A percentile compares a stretch with the other conserved stretches of the same genome.
Evolutionary conservation across 2,113 vertebrate species (phyloP).

Genomic region (Paraplagusia blochii): DNA sequence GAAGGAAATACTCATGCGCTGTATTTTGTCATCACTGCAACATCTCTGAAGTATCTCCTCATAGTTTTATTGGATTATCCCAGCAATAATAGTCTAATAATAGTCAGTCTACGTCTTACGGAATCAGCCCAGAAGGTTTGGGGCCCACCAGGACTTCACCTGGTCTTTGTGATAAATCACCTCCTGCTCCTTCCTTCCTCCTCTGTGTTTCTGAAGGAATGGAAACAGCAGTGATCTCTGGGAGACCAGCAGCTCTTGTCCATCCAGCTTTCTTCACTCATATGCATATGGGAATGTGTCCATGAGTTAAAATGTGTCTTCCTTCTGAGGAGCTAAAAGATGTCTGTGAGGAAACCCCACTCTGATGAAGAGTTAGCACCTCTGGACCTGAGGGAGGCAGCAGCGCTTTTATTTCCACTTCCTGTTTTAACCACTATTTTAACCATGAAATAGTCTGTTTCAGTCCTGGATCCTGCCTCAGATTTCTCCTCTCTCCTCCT

Average conservation of each 20-base stretch:
- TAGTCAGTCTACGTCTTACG: background rate
- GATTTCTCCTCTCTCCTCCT: background rate
- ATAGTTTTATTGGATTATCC: background rate
- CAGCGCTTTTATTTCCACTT: constrained; percentile 14
- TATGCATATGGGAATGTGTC: constrained; percentile 20
- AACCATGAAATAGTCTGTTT: constrained; percentile 41
- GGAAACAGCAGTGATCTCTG: constrained; percentile 53
- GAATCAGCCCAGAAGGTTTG: constrained; percentile 31
- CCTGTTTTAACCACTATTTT: constrained; percentile 25
- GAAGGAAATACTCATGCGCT: background rate
- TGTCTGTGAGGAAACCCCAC: constrained; percentile 17
- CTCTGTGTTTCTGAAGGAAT: constrained; percentile 53
- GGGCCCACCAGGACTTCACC: constrained; percentile 18
- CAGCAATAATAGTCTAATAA: background rate
- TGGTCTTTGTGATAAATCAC: constrained; percentile 15
- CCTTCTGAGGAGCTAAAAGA: constrained; percentile 29
- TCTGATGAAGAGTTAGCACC: constrained; percentile 29
- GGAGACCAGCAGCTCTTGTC: constrained; percentile 51
- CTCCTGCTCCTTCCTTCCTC: constrained; percentile 38
- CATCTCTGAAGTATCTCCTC: background rate
- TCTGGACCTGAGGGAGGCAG: constrained; percentile 16
- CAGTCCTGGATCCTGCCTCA: no score
- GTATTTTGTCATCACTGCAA: background rate
- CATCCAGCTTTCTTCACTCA: constrained; percentile 45
- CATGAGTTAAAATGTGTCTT: constrained; percentile 20